Percentiles rank a stretch among this genome's conserved stretches.
These are phyloP conservation scores for Sialis fuliginosa DNA, from an alignment of 2,888 invertebrate species.

Conservation along the genomic window DNA sequence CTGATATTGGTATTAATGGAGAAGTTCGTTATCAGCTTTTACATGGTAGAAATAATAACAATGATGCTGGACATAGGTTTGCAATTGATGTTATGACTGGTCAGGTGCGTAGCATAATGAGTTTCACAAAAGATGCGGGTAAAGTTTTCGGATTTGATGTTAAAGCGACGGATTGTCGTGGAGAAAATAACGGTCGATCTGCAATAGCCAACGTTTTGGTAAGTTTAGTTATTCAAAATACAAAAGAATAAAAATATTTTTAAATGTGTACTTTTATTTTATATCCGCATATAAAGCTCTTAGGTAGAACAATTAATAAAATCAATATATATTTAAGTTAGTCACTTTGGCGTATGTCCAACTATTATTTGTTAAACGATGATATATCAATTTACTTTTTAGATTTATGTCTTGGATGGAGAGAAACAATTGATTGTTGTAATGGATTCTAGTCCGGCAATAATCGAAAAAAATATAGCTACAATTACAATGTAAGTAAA, in stretches of 20 bases:
- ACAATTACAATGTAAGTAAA: conserved; percentile 43
- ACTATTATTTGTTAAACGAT: too few relatives aligned
- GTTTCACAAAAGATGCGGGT: conserved; percentile 50
- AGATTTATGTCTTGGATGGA: conserved; percentile 71
- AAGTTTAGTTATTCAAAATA: conserved; percentile 22
- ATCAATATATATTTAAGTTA: too few relatives aligned
- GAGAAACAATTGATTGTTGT: conserved; percentile 64
- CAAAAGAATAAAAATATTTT: too few relatives aligned
- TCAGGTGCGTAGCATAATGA: conserved; percentile 52
- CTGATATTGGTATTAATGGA: conserved; percentile 56
- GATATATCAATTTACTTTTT: conserved; percentile 11
- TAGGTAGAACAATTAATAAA: too few relatives aligned
- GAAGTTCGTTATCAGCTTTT: conserved; percentile 68
- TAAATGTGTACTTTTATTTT: too few relatives aligned
- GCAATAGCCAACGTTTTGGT: conserved; percentile 75
- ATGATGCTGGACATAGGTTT: conserved; percentile 24
- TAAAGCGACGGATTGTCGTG: conserved; percentile 66
- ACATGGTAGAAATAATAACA: conserved; percentile 14
- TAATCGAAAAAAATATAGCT: conserved; percentile 52
- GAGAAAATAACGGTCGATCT: conserved; percentile 66
- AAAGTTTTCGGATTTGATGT: conserved; percentile 74
- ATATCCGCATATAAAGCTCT: too few relatives aligned
- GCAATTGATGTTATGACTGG: conserved; percentile 62
- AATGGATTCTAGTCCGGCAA: conserved; percentile 55
- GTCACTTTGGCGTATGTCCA: too few relatives aligned